These are phyloP conservation scores for Cataglyphis altisquamis DNA, from an alignment of 2,888 invertebrate species.

Conservation along the genomic window DNA sequence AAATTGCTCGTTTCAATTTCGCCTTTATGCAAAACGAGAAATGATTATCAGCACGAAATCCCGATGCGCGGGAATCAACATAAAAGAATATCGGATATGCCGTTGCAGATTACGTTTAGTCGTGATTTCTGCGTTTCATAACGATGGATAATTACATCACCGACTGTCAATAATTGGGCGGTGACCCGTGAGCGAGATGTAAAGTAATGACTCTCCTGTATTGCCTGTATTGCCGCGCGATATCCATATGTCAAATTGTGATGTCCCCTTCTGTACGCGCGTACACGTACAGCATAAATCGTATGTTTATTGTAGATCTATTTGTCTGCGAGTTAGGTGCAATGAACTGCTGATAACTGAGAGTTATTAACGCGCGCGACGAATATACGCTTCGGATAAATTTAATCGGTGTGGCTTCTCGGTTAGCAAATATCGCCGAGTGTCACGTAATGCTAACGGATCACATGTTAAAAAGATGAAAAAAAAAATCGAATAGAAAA, in stretches of 20 bases:
- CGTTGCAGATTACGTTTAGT: conserved; percentile 56
- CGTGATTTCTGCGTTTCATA: conserved; percentile 55
- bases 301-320: conserved; percentile 52
- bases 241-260: conserved; percentile 49
- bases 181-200: conserved; percentile 53
- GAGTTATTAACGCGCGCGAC: conserved; percentile 52
- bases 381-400: conserved; percentile 44
- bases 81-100: conserved; percentile 51
- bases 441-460: not conserved
- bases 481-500: not conserved
- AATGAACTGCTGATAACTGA: conserved; percentile 55
- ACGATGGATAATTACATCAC: conserved; percentile 64
- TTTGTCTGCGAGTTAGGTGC: conserved; percentile 53
- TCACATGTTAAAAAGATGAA: not conserved
- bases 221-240: conserved; percentile 28
- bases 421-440: conserved; percentile 6
- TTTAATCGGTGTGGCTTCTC: conserved; percentile 50
- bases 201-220: conserved; percentile 47
- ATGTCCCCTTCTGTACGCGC: conserved; percentile 46
- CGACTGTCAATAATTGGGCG: conserved; percentile 68
- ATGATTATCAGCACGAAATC: conserved; percentile 44
- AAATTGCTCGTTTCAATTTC: conserved; percentile 32
- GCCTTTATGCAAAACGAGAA: conserved; percentile 25
- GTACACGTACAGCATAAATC: conserved; percentile 38
- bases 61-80: conserved; percentile 15